Base-by-base conservation (phyloP, 2,797 vertebrate species). In the Ptychadena robeensis region DNA sequence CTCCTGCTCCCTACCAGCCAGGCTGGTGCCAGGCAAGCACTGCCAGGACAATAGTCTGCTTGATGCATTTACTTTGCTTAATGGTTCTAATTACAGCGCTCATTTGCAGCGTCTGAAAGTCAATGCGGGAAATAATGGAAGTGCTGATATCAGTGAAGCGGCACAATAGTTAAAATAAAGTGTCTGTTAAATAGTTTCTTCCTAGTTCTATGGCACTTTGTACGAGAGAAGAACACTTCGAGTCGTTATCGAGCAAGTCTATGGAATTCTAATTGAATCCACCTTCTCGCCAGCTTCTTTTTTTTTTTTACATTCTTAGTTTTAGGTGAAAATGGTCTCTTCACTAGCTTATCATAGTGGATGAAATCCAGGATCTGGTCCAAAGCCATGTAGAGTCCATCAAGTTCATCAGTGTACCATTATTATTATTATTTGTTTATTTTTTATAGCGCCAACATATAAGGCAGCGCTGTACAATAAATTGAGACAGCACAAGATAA, bases 61-160 rank as follows among this genome's bases (percentile, higher is more conserved):
- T 35, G 68, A 76, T 28, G 30, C 67, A 76, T 76, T 66, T 44
- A 38, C 65, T 82, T 76, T 57, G 48, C 44, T 28, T 78, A 78
- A 67, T 78, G 64, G 75, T 38, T 78, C 28, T 82, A 82, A 82
- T 82, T 82, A 82, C 73, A 76, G 59, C 73, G 53, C 81, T 82
- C 73, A 70, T 82, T 76, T 76, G 66, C 61, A 64, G 65, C 67
- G 65, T 69, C 35, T 59, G 37, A 82, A 76, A 76, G 81, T 82
- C 81, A 63, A 76, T 82, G 73, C 31, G 64, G 73, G 32, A 53
- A 76, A 76, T 82, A 59, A 70, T 44, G 63, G 57, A 84, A 82
- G 9, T 74, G 82, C 85, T 85, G 85, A 30, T 68, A 78, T 80
- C 69, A 75, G 63, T 44, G 85, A 86, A 81, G 80, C 83, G 67